Evolutionary conservation across 2,797 vertebrate genomes (phyloP).

Genomic region (Acipenser oxyrinchus): DNA sequence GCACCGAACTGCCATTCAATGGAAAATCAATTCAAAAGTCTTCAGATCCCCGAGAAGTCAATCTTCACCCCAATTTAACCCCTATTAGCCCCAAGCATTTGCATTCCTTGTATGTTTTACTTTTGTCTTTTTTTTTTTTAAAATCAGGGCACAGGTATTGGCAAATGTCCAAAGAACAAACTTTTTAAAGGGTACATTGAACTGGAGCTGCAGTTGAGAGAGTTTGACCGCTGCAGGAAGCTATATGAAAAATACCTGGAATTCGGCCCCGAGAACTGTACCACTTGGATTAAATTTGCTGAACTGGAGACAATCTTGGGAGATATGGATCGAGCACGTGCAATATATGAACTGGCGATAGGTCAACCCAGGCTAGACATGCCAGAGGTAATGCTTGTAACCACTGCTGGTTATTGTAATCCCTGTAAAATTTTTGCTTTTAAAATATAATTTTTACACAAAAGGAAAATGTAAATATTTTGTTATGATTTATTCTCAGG

Average conservation of each 20-base stretch:
- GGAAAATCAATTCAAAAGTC: no score
- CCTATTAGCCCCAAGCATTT: no score
- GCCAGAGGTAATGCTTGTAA: slow-evolving; percentile 75
- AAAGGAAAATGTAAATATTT: background rate
- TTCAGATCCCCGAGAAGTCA: no score
- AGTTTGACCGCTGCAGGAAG: slow-evolving; percentile 94
- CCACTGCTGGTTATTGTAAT: no score
- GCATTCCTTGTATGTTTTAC: no score
- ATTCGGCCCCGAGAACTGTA: slow-evolving; percentile 91
- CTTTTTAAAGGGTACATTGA: slow-evolving; percentile 96
- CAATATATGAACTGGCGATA: slow-evolving; percentile 90
- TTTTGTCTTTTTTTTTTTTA: slow-evolving; percentile 10
- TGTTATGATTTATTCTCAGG: slow-evolving; percentile 45
- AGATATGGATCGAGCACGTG: slow-evolving; percentile 75
- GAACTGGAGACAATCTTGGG: slow-evolving; percentile 94
- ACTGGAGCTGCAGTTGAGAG: slow-evolving; percentile 85
- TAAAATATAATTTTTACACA: background rate
- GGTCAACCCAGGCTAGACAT: slow-evolving; percentile 92
- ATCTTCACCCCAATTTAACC: no score
- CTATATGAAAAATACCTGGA: slow-evolving; percentile 96
- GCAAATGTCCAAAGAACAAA: slow-evolving; percentile 96
- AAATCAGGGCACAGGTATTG: slow-evolving; percentile 77
- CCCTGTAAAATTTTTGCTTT: no score
- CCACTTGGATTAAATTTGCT: slow-evolving; percentile 96
- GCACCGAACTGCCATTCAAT: no score